These are phyloP conservation scores for Coregonus sp. DNA, from an alignment of 2,797 vertebrate species.

Conservation along the genomic window DNA sequence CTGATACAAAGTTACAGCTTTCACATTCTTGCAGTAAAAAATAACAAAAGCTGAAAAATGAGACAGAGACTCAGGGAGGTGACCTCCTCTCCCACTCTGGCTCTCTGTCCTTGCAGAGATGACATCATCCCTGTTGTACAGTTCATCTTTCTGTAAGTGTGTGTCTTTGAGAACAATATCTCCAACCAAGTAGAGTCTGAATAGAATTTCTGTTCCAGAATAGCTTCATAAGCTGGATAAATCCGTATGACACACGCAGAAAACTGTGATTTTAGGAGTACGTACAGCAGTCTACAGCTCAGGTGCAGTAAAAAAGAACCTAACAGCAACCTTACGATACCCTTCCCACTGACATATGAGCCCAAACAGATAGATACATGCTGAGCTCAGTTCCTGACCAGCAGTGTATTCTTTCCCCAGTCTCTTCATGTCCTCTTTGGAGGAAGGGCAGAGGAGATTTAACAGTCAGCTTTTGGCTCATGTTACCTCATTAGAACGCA, in stretches of 20 bases:
- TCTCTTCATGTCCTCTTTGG: neutral
- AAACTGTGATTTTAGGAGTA: neutral
- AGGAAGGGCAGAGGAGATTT: neutral
- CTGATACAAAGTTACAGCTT: neutral
- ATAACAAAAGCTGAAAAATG: neutral
- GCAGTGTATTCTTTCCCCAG: neutral
- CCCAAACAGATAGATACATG: neutral
- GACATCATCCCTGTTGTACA: neutral
- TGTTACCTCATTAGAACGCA: neutral
- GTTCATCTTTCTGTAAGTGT: neutral
- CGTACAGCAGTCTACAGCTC: neutral
- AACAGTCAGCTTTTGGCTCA: slow-evolving; percentile 2
- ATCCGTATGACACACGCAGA: neutral
- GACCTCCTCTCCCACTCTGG: neutral
- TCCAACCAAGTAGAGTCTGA: slow-evolving; percentile 5
- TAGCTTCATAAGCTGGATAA: neutral
- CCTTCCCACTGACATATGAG: too few relatives aligned
- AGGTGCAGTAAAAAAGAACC: neutral
- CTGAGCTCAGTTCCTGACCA: neutral
- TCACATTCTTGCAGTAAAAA: neutral
- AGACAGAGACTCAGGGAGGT: neutral
- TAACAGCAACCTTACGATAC: neutral
- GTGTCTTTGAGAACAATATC: slow-evolving; percentile 4
- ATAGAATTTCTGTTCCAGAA: neutral
- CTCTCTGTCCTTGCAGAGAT: neutral